Base-by-base conservation (phyloP, 2,888 invertebrate species). In the Drosophila greeni region DNA sequence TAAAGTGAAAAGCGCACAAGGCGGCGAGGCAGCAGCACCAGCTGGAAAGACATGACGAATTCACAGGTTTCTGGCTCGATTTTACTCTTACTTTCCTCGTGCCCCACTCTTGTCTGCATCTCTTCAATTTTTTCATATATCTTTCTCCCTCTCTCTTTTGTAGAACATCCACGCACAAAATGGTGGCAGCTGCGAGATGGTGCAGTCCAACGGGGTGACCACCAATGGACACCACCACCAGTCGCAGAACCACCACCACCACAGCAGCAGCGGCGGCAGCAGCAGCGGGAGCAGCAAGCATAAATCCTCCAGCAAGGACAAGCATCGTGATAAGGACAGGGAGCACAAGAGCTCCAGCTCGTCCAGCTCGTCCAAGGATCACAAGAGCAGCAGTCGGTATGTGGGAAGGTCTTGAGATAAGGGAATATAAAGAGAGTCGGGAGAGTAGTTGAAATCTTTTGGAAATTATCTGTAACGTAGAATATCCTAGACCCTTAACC, bases 181-280 rank as follows among this genome's bases (percentile, higher is more conserved):
- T 83, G 87, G 87, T 54, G 80, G 78, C 64, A 81, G 74, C 75
- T 51, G 83, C 68, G 65, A 69, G 58, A 75, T 78, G 66, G 76
- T 78, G 66, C 82, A 86, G 90, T 90, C 94, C 90, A 95, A 95
- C 90, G 95, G 95, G 65, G 90, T 95, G 86, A 94, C 93, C 85
- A 94, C 93, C 83, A 94, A 95, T 90, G 95, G 95, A 56, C 95
- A 93, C 39, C 56, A 84, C 47, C 66, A 80, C 12, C 45, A 43
- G 43, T 26, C 43, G 16, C 43, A 45, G 88, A 82, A 87, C 89
- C 70, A 75, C 61, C 76, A 79, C 36, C 39, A 47, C 16, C 24
- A 34, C 59, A 58, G 58, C 52, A 52, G 69, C 40, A n/a, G 56
- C n/a, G 8, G 45, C 43, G 3, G 43, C 3, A 7, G 74, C 29